These are phyloP conservation scores for Luehdorfia chinensis DNA, from an alignment of 1,140 invertebrate genomes.

Conservation along the genomic window DNA sequence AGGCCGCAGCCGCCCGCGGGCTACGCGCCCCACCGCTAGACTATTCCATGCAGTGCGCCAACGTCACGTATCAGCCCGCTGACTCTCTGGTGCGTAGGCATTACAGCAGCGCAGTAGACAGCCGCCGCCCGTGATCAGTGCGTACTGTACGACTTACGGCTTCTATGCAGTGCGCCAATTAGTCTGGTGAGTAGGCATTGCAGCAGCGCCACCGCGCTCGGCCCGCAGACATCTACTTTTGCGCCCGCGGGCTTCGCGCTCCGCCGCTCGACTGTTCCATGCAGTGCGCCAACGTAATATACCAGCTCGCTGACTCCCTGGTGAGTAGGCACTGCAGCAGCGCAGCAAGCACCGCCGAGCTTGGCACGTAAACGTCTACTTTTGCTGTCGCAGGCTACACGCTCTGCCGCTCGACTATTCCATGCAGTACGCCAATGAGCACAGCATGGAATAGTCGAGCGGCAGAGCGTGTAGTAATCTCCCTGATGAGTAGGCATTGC, in stretches of 20 bases:
- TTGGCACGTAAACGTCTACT: slow-evolving; percentile 66
- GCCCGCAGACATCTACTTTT: slow-evolving; percentile 71
- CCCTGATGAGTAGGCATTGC: slow-evolving; percentile 32
- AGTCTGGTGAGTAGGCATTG: too few relatives aligned
- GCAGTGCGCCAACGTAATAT: slow-evolving; percentile 42
- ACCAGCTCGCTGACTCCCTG: slow-evolving; percentile 10
- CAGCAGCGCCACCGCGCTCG: slow-evolving; percentile 78
- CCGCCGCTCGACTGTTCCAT: slow-evolving; percentile 37
- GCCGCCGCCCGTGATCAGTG: too few relatives aligned
- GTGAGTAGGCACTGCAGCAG: too few relatives aligned
- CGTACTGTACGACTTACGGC: too few relatives aligned
- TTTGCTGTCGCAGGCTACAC: slow-evolving; percentile 35
- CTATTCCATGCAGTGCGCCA: slow-evolving; percentile 36
- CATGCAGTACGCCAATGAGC: slow-evolving; percentile 40
- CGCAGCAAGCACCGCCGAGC: too few relatives aligned
- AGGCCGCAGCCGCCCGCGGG: slow-evolving; percentile 49
- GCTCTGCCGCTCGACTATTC: slow-evolving; percentile 40
- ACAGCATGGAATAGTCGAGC: too few relatives aligned
- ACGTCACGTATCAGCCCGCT: slow-evolving; percentile 27
- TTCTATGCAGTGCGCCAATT: too few relatives aligned
- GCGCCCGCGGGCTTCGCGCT: slow-evolving; percentile 36
- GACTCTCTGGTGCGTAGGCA: slow-evolving; percentile 29
- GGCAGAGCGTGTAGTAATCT: slow-evolving; percentile 17
- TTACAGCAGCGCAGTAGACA: too few relatives aligned
- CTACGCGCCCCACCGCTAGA: slow-evolving; percentile 42